Evolutionary conservation across 2,888 invertebrate genomes (phyloP), one percentile per base, ranked within the genome.

Genomic region (Cryptocephalus primarius): DNA sequence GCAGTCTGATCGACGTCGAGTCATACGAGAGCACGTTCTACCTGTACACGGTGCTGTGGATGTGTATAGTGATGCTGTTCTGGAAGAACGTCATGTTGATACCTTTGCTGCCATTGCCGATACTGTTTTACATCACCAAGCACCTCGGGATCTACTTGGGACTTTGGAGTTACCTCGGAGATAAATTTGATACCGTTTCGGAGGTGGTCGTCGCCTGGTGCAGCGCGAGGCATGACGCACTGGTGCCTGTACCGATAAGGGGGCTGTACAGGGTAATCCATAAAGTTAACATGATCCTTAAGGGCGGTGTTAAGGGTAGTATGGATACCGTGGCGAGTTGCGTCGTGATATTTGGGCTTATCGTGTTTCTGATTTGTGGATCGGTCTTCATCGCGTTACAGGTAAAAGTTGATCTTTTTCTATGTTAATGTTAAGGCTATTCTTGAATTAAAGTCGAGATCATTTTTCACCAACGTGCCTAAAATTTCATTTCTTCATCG

Each of bases 51-150:
- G 70, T 92, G 9, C 75, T 91, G 55, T 91, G 89, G 74, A 85
- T 85, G 2, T 90, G 92, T 58, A 71, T 84, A 8, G 78, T 85
- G 44, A 89, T 92, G 72, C 75, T 91, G 32, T 75, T 93, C 11
- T 93, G 91, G 84, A 86, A 87, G 59, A 83, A 92, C 61, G 78
- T 86, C 44, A 89, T 91, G 86, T 69, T 89, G 50, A 70, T 89
- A 53, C 81, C 85, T 8, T 75, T 92, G 22, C 73, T 89, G 44
- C 76, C 86, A 1, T 75, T 93, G 55, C 90, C 91, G 8, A 72
- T 91, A 46, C 74, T 79, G 1, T 82, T 87, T 55, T 85, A 86
- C 65, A 69, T 78, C 9, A 60, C 86, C 69, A 79, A 67, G 70
- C 72, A 63, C 47, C 68, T 55, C 54, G 78, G 57, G 64, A 71